Conservation (phyloP, 2,888 invertebrate species). For the Gerris lacustris region DNA sequence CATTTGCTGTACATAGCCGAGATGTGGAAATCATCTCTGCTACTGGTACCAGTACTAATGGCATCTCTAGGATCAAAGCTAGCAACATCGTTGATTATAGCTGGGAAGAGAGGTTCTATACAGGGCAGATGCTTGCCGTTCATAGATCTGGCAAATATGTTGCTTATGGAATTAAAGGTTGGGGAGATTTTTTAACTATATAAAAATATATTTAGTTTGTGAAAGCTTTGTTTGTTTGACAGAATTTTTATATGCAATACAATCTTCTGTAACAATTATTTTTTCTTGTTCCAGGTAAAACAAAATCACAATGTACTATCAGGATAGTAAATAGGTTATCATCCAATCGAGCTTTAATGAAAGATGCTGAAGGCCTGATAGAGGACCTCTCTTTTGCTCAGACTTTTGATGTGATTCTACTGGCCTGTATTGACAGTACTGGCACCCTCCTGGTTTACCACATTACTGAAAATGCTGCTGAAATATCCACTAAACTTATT, state of each 20-base stretch:
- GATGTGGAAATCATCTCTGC: constrained; percentile 60
- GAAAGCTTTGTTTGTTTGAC: background rate
- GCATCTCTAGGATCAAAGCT: constrained; percentile 80
- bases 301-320: background rate
- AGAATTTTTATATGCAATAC: constrained; percentile 2
- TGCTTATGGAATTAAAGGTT: constrained; percentile 85
- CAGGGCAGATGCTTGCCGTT: constrained; percentile 76
- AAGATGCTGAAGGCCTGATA: constrained; percentile 78
- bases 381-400: constrained; percentile 85
- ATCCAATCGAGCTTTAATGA: constrained; percentile 64
- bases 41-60: constrained; percentile 60
- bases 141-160: constrained; percentile 74
- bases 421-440: constrained; percentile 77
- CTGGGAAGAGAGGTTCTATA: constrained; percentile 81
- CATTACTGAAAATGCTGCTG: constrained; percentile 50
- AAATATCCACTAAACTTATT: constrained; percentile 40
- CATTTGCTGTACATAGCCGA: constrained; percentile 44
- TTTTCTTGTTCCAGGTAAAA: constrained; percentile 7
- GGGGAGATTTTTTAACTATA: constrained; percentile 22
- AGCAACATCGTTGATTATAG: constrained; percentile 83
- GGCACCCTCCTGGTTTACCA: constrained; percentile 73
- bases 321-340: constrained; percentile 68
- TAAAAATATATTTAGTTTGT: background rate
- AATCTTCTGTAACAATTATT: background rate
- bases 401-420: constrained; percentile 57